Conservation (phyloP, 2,113 vertebrate genomes). For the Carollia perspicillata region DNA sequence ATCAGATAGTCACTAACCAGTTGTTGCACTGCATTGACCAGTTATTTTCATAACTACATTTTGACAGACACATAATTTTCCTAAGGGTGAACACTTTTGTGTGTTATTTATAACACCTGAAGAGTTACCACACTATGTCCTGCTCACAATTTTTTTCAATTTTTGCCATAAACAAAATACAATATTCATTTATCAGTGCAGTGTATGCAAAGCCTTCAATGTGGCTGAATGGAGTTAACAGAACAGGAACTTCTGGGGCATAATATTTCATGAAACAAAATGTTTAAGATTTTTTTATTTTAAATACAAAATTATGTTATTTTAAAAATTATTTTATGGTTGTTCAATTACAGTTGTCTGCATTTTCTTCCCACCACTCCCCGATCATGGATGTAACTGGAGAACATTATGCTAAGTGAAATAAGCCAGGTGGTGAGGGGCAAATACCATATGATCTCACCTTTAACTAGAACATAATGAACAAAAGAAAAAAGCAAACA, state of each 20-base stretch:
- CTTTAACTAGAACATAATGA: too few relatives aligned
- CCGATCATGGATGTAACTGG: too few relatives aligned
- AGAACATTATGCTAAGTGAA: too few relatives aligned
- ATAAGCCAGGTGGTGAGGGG: too few relatives aligned
- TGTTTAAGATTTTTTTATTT: not conserved
- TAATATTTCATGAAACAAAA: constrained; percentile 42
- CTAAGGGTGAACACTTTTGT: not conserved
- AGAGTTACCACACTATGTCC: not conserved
- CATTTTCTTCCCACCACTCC: too few relatives aligned
- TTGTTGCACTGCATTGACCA: not conserved
- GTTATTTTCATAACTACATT: not conserved
- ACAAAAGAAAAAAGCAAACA: too few relatives aligned
- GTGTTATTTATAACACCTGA: constrained; percentile 7
- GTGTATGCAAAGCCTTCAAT: not conserved
- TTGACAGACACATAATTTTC: not conserved
- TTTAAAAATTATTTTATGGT: too few relatives aligned
- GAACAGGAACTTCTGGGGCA: not conserved
- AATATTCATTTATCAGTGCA: not conserved
- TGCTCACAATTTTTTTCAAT: not conserved
- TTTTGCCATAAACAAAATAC: constrained; percentile 18
- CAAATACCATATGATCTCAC: too few relatives aligned
- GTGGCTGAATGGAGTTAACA: not conserved
- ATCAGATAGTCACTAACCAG: not conserved
- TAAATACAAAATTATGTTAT: too few relatives aligned
- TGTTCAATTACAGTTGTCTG: too few relatives aligned